phyloP scores from a whole-genome alignment of 2,888 invertebrate genomes.

The Ichneumon xanthorius region DNA sequence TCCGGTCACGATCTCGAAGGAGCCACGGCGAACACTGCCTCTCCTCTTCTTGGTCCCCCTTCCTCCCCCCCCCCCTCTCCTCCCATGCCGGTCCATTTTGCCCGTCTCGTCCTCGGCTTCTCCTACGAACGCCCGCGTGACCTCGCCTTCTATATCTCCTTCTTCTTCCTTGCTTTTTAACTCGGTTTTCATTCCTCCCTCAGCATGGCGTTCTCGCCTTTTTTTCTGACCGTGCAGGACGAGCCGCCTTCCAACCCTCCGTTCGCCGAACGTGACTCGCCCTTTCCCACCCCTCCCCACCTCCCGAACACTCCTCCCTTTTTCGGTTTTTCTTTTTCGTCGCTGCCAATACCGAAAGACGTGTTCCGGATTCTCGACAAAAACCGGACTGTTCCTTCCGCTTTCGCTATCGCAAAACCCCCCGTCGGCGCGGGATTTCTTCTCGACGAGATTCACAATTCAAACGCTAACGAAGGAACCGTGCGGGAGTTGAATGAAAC shows the following conservation, averaged over 20 bases:
- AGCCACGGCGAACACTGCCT: slow-evolving; percentile 65
- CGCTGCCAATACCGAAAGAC: slow-evolving; percentile 56
- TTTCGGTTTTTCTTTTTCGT: slow-evolving; percentile 40
- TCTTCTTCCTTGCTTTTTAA: slow-evolving; percentile 57
- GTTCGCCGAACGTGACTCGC: slow-evolving; percentile 33
- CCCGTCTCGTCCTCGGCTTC: slow-evolving; percentile 47
- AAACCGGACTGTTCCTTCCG: slow-evolving; percentile 45
- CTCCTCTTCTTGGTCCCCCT: slow-evolving; percentile 35
- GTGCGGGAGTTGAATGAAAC: neutral
- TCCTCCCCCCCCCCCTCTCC: slow-evolving; percentile 29
- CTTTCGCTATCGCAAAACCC: slow-evolving; percentile 20
- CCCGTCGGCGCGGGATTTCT: slow-evolving; percentile 44
- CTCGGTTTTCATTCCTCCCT: slow-evolving; percentile 65
- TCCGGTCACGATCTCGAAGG: slow-evolving; percentile 73
- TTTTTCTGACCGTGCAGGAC: slow-evolving; percentile 55
- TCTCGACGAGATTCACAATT: slow-evolving; percentile 54
- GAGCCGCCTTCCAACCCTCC: slow-evolving; percentile 22
- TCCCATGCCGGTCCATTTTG: slow-evolving; percentile 41
- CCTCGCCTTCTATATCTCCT: slow-evolving; percentile 38
- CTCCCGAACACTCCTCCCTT: neutral
- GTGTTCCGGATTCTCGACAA: slow-evolving; percentile 67
- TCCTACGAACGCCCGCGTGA: slow-evolving; percentile 54
- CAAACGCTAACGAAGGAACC: slow-evolving; percentile 59
- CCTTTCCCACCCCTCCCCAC: slow-evolving; percentile 23
- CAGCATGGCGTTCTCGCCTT: slow-evolving; percentile 38